A percentile compares a stretch with the other conserved stretches of the same genome.
phyloP scores from a whole-genome alignment of 2,888 invertebrate species.

The Lasioglossum oenotherae region DNA sequence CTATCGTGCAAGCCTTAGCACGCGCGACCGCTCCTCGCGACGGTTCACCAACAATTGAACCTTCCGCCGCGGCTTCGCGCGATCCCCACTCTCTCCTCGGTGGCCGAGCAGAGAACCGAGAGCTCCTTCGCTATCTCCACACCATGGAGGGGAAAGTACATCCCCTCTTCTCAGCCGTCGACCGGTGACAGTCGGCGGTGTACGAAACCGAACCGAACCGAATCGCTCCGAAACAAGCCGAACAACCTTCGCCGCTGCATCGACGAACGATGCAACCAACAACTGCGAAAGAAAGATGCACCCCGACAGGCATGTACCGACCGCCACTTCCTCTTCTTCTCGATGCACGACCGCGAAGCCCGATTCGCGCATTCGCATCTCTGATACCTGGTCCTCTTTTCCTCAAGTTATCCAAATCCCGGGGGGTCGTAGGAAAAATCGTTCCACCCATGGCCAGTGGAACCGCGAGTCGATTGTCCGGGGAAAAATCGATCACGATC shows the following conservation, averaged over 20 bases:
- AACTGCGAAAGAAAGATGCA: constrained; percentile 16
- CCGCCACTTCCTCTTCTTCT: constrained; percentile 33
- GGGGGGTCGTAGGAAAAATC: not conserved
- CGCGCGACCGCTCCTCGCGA: constrained; percentile 75
- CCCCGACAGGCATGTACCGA: constrained; percentile 18
- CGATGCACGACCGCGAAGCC: not conserved
- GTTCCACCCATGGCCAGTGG: not conserved
- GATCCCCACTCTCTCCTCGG: constrained; percentile 59
- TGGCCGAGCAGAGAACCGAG: not conserved
- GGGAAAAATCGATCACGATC: not conserved
- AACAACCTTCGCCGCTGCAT: constrained; percentile 8
- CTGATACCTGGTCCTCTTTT: not conserved
- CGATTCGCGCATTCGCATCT: not conserved
- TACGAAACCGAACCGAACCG: constrained; percentile 47
- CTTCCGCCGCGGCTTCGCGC: constrained; percentile 61
- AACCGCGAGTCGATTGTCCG: not conserved
- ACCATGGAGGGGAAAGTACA: constrained; percentile 35
- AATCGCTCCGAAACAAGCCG: constrained; percentile 21
- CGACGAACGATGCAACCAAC: not conserved
- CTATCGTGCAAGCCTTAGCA: constrained; percentile 56
- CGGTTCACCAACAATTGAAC: constrained; percentile 79
- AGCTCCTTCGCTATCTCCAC: constrained; percentile 48
- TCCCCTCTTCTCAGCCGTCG: constrained; percentile 15
- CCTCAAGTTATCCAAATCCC: too few relatives aligned
- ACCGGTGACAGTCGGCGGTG: constrained; percentile 37